Base-by-base conservation (phyloP, 2,888 invertebrate genomes). In the Napeogenes sylphis region DNA sequence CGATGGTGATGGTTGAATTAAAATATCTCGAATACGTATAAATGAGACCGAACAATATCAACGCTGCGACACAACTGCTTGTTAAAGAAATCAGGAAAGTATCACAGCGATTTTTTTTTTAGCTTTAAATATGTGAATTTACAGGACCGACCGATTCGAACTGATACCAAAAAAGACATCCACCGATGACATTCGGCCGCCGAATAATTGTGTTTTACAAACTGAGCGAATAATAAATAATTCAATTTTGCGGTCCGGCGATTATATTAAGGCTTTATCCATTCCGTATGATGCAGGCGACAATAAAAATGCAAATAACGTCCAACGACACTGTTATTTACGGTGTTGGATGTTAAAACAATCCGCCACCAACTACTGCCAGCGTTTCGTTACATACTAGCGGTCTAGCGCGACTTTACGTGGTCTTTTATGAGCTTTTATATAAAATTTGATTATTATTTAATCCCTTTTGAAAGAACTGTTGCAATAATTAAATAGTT, bases 291-390 rank as follows among this genome's bases (percentile, higher is more conserved):
- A 73, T 75, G 79, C 80, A 80, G 82, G 83, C 77, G 87, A 88
- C 87, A 87, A 86, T 90, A 90, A 88, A 89, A 85, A 90, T 90
- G 89, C 83, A 86, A 90, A 90, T 90, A 77, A 77, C 70, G 68
- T 59, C 74, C 82, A 84, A 85, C 82, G 79, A 85, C 76, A 79
- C 75, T 77, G 78, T 89, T 84, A 89, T 85, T 88, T 89, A 89
- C 81, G 77, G 77, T 75, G 73, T 72, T 73, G 73, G 73, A 73
- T 69, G 68, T 75, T 78, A 74, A 76, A 73, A 80, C 79, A 81
- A 78, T 79, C 75, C 68, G 59, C 70, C 73, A 76, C 70, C 71
- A 51, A 8, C 72, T 70, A 69, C 68, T 63, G 66, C 59, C 69
- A 71, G 66, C 72, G 65, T 61, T 60, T 62, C 45, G 45, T 53